A percentile compares a stretch with the other conserved stretches of the same genome.
These are phyloP conservation scores for Athripsodes cinereus DNA, from an alignment of 2,888 invertebrate species.

Conservation along the genomic window DNA sequence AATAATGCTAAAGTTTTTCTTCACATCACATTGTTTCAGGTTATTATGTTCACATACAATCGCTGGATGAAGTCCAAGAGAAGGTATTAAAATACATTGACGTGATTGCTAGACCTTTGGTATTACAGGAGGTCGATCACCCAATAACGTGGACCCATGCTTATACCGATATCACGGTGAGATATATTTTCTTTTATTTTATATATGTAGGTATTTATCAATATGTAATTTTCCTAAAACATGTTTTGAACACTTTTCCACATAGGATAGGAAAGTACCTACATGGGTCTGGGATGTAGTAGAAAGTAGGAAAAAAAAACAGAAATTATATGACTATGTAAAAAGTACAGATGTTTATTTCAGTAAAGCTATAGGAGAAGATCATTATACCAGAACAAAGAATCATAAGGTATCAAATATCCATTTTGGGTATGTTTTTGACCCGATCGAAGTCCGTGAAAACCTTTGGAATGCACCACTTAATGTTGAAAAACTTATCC, in stretches of 20 bases:
- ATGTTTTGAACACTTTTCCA: background rate
- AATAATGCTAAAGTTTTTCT: too few species aligned
- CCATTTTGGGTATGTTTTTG: background rate
- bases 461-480: too few species aligned
- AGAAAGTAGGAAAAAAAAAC: constrained; percentile 11
- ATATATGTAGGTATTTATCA: background rate
- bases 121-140: constrained; percentile 65
- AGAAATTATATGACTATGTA: constrained; percentile 10
- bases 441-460: too few species aligned
- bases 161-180: constrained; percentile 80
- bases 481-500: too few species aligned
- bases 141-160: constrained; percentile 94
- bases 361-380: background rate
- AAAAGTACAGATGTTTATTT: background rate
- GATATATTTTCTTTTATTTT: constrained; percentile 20
- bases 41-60: constrained; percentile 91
- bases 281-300: constrained; percentile 17
- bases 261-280: constrained; percentile 13
- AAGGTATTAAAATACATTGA: constrained; percentile 95
- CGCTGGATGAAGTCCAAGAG: constrained; percentile 92
- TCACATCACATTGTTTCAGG: constrained; percentile 47
- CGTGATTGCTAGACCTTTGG: constrained; percentile 82
- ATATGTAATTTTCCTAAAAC: background rate
- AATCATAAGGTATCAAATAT: background rate
- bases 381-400: constrained; percentile 5